phyloP scores from a whole-genome alignment of 2,797 vertebrate species.

The Acanthiza pusilla region DNA sequence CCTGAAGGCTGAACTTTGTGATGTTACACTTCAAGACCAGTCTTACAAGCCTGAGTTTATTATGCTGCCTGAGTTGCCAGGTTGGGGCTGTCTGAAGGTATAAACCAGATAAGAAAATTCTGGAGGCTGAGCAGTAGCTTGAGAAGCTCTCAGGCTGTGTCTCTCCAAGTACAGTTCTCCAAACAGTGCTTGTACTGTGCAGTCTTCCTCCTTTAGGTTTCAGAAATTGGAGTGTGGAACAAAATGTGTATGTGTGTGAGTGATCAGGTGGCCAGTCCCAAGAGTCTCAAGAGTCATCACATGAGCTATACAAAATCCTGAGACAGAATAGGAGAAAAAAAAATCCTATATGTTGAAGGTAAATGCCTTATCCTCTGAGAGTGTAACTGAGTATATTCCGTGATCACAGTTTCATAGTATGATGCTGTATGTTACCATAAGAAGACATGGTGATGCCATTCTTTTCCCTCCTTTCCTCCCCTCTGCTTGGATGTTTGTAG shows the following conservation, averaged over 20 bases:
- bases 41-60: not conserved
- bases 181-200: accelerated
- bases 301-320: not conserved
- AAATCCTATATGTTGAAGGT: not conserved
- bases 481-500: not conserved
- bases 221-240: not conserved
- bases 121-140: not conserved
- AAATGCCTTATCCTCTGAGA: not conserved
- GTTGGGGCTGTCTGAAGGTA: not conserved
- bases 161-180: not conserved
- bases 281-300: not conserved
- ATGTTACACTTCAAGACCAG: not conserved
- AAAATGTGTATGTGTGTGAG: accelerated
- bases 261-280: not conserved
- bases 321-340: not conserved
- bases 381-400: not conserved
- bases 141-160: not conserved
- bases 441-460: not conserved
- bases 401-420: not conserved
- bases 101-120: constrained; percentile 12
- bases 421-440: not conserved
- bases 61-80: not conserved
- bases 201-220: not conserved
- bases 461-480: not conserved
- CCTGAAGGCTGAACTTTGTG: not conserved